A percentile compares a stretch with the other conserved stretches of the same genome.
phyloP scores from a whole-genome alignment of 2,888 invertebrate species.

The Holacanthella duospinosa region DNA sequence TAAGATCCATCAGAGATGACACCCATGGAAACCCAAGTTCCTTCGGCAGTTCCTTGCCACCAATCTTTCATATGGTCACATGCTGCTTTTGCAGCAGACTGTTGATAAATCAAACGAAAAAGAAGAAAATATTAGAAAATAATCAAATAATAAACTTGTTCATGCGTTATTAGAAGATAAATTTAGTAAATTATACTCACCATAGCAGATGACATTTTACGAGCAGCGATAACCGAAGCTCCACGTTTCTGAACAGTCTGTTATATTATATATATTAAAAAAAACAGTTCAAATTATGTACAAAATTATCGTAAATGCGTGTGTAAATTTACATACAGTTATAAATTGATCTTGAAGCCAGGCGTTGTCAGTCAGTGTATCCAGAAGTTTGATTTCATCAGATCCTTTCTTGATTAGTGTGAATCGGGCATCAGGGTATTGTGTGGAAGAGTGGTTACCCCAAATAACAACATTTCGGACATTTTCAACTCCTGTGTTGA shows the following conservation, averaged over 20 bases:
- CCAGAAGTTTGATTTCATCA: constrained; percentile 51
- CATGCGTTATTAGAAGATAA: too few relatives aligned
- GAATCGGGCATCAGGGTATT: constrained; percentile 85
- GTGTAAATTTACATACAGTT: constrained; percentile 45
- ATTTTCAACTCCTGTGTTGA: constrained; percentile 52
- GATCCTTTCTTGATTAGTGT: constrained; percentile 53
- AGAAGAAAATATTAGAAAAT: not conserved
- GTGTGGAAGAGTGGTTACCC: constrained; percentile 99
- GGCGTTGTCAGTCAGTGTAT: constrained; percentile 65
- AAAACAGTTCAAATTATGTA: not conserved
- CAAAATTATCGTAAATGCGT: not conserved
- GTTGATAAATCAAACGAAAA: not conserved
- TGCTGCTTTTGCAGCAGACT: constrained; percentile 85
- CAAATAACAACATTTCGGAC: constrained; percentile 91
- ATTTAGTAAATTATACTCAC: too few relatives aligned
- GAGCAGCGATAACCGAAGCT: constrained; percentile 89
- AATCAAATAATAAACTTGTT: not conserved
- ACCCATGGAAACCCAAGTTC: constrained; percentile 87
- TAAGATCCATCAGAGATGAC: constrained; percentile 94
- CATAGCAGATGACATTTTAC: constrained; percentile 97
- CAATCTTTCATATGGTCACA: constrained; percentile 95
- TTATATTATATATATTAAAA: constrained; percentile 13
- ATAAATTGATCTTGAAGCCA: constrained; percentile 77
- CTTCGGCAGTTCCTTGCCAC: constrained; percentile 74
- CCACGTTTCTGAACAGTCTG: constrained; percentile 92